A percentile compares a stretch with the other conserved stretches of the same genome.
These are phyloP conservation scores for Pyrrhosoma nymphula DNA, from an alignment of 2,888 invertebrate species.

Conservation along the genomic window DNA sequence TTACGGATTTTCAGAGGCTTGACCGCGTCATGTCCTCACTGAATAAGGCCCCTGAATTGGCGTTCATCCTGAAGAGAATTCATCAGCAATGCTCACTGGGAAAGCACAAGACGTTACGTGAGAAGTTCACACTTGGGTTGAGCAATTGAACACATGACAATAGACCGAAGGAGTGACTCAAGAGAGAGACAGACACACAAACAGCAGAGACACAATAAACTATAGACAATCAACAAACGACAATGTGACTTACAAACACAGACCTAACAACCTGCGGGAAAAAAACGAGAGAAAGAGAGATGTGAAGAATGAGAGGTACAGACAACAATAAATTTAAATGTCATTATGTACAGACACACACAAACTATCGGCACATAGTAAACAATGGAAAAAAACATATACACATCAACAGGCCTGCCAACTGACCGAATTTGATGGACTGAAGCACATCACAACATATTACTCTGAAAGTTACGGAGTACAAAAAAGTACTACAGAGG, in stretches of 20 bases:
- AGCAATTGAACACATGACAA: not conserved
- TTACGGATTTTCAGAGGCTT: too few relatives aligned
- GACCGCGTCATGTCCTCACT: too few relatives aligned
- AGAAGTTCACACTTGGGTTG: not conserved
- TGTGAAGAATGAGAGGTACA: conserved; percentile 1
- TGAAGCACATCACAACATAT: too few relatives aligned
- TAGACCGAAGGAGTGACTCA: not conserved
- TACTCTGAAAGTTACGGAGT: too few relatives aligned
- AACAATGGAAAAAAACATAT: not conserved
- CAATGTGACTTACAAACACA: conserved; percentile 57
- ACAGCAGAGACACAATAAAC: conserved; percentile 41
- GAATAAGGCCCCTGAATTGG: too few relatives aligned
- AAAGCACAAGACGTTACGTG: too few relatives aligned
- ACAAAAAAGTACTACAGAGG: too few relatives aligned
- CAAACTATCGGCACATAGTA: not conserved
- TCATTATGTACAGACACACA: not conserved
- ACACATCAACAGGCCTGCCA: not conserved
- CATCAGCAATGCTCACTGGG: too few relatives aligned
- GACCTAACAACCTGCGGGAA: conserved; percentile 15
- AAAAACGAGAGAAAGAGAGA: conserved; percentile 10
- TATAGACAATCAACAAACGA: not conserved
- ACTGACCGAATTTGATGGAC: too few relatives aligned
- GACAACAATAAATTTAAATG: conserved; percentile 7
- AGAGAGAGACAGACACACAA: not conserved
- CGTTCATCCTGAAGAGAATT: too few relatives aligned